Evolutionary conservation across 2,888 invertebrate species (phyloP).

Genomic region (Phortica okadai): DNA sequence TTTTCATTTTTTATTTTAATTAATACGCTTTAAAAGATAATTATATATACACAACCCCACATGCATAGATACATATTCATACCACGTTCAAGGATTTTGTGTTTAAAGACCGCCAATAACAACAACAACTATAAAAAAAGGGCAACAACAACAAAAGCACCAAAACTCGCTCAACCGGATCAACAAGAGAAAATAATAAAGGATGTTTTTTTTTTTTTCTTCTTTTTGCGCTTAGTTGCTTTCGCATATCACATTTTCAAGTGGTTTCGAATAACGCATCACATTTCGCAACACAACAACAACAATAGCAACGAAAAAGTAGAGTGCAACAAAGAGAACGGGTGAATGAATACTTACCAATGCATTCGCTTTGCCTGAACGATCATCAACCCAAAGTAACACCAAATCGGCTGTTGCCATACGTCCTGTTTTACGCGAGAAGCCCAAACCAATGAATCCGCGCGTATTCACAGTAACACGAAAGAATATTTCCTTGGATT

Average conservation of each 20-base stretch:
- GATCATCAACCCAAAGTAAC: conserved; percentile 90
- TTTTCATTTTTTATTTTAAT: not conserved
- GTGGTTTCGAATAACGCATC: conserved; percentile 12
- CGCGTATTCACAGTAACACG: conserved; percentile 87
- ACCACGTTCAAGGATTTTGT: conserved; percentile 19
- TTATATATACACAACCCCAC: not conserved
- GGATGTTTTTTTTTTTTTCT: conserved; percentile 14
- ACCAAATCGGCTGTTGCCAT: conserved; percentile 91
- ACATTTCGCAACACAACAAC: conserved; percentile 10
- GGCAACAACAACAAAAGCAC: conserved; percentile 11
- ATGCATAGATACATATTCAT: not conserved
- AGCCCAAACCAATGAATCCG: conserved; percentile 92
- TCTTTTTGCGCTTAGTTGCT: conserved; percentile 1
- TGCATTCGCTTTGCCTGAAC: conserved; percentile 80
- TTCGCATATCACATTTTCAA: conserved; percentile 10
- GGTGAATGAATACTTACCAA: conserved; percentile 80
- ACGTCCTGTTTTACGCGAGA: conserved; percentile 85
- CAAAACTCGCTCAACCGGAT: conserved; percentile 35
- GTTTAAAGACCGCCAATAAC: not conserved
- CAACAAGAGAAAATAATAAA: conserved; percentile 28
- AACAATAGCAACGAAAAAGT: not conserved
- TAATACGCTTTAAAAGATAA: not conserved
- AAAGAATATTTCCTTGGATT: conserved; percentile 85
- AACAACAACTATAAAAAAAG: conserved; percentile 3
- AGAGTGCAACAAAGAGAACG: not conserved